These are phyloP conservation scores for Heliothis subflexa DNA, from an alignment of 1,140 invertebrate genomes.

Conservation along the genomic window DNA sequence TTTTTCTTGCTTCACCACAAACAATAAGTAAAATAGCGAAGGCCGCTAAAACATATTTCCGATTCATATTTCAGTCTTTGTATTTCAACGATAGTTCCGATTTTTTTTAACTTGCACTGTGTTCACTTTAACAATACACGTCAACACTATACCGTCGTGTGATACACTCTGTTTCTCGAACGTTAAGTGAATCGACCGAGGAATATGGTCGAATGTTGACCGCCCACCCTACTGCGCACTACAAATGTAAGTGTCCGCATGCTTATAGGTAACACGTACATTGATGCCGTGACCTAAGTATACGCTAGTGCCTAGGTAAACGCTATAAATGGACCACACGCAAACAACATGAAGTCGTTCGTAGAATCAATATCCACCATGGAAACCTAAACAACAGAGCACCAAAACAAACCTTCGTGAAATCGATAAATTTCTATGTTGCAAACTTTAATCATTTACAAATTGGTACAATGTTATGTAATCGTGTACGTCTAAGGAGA, in stretches of 20 bases:
- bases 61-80: constrained; percentile 57
- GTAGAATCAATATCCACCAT: constrained; percentile 49
- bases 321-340: constrained; percentile 45
- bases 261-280: not conserved
- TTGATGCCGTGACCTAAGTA: constrained; percentile 31
- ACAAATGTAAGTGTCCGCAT: constrained; percentile 14
- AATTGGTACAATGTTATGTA: not conserved
- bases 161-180: constrained; percentile 68
- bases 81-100: constrained; percentile 3
- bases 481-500: no score
- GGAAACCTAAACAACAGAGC: constrained; percentile 43
- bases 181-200: constrained; percentile 47
- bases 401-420: constrained; percentile 33
- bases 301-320: constrained; percentile 25
- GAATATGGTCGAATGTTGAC: constrained; percentile 58
- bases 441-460: not conserved
- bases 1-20: constrained; percentile 69
- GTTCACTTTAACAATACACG: constrained; percentile 3
- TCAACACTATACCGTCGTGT: constrained; percentile 49
- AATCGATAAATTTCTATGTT: constrained; percentile 35
- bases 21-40: constrained; percentile 57
- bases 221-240: constrained; percentile 62
- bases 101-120: constrained; percentile 5
- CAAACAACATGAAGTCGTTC: constrained; percentile 39
- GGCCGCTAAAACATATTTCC: constrained; percentile 53